Conservation (phyloP, 2,888 invertebrate species). For the Drosophila lutescens region DNA sequence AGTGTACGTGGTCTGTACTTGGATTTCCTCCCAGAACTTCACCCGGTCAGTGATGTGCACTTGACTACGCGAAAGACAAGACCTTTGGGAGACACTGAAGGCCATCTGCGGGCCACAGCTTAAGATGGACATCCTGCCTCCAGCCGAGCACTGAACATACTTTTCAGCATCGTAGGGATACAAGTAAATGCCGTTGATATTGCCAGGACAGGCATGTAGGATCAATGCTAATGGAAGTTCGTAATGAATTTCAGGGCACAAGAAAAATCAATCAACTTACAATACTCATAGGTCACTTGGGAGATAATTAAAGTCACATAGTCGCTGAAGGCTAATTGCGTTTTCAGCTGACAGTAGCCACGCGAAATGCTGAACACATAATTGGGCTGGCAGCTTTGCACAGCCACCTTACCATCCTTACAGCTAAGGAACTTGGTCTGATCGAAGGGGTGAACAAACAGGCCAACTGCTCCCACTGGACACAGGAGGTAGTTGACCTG, state of each 20-base stretch:
- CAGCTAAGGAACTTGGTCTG: slow-evolving; percentile 88
- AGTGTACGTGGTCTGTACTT: slow-evolving; percentile 33
- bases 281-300: slow-evolving; percentile 69
- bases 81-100: slow-evolving; percentile 83
- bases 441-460: slow-evolving; percentile 87
- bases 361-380: slow-evolving; percentile 87
- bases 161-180: slow-evolving; percentile 87
- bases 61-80: slow-evolving; percentile 55
- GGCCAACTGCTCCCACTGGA: slow-evolving; percentile 85
- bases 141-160: slow-evolving; percentile 87
- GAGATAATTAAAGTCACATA: slow-evolving; percentile 75
- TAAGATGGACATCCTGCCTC: slow-evolving; percentile 86
- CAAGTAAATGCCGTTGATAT: slow-evolving; percentile 86
- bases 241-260: background rate
- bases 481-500: slow-evolving; percentile 78
- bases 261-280: slow-evolving; percentile 65
- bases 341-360: slow-evolving; percentile 86
- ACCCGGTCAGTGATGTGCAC: slow-evolving; percentile 62
- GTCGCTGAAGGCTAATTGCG: slow-evolving; percentile 84
- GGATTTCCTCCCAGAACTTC: slow-evolving; percentile 47
- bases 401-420: slow-evolving; percentile 87
- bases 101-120: slow-evolving; percentile 87
- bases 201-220: slow-evolving; percentile 83
- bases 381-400: slow-evolving; percentile 87
- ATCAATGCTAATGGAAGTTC: slow-evolving; percentile 15